Evolutionary conservation across 2,797 vertebrate genomes (phyloP), one percentile per base, ranked within the genome.

Genomic region (Erethizon dorsatum): DNA sequence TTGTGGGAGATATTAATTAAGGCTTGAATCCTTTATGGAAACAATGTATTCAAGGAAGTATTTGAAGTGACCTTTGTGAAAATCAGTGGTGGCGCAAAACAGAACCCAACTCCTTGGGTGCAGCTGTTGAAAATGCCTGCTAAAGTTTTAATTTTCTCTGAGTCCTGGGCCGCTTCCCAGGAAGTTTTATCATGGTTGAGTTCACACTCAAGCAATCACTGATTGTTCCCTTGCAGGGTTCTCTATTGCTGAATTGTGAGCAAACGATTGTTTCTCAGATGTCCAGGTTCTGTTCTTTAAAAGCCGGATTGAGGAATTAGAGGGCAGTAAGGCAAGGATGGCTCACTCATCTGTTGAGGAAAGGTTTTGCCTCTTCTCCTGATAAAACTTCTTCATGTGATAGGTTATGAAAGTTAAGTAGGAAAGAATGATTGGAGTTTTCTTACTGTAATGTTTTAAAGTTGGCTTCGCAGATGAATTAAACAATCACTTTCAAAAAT

Each of bases 271-370:
- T 89, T 96, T 97, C 95, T 98, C 85, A 98, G 97, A 97, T 97
- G 94, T 54, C 75, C 78, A 75, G n/a, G 9, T 45, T 86, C 57
- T 98, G 96, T 2, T 65, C 4, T 54, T 97, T 98, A 89, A 95
- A 97, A 98, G 92, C 91, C 94, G 97, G 93, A 98, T 97, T 95
- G 97, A 97, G 86, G 94, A 98, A 96, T 83, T 59, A 98, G 95
- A 96, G 79, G 91, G 71, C 90, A 98, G 50, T 88, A 92, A 26
- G 94, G 92, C 98, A 98, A 98, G 97, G 98, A 98, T 97, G 97
- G 95, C 83, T 95, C 71, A 86, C 57, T 92, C 67, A 94, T 91
- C 83, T 94, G 94, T 77, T 28, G 0, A 77, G 83, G 9, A 94
- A 98, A 98, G 91, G 75, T 8, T 90, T 96, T 92, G 59, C 84